Base-by-base conservation (phyloP, 2,888 invertebrate genomes). In the Dinocampus coccinellae region DNA sequence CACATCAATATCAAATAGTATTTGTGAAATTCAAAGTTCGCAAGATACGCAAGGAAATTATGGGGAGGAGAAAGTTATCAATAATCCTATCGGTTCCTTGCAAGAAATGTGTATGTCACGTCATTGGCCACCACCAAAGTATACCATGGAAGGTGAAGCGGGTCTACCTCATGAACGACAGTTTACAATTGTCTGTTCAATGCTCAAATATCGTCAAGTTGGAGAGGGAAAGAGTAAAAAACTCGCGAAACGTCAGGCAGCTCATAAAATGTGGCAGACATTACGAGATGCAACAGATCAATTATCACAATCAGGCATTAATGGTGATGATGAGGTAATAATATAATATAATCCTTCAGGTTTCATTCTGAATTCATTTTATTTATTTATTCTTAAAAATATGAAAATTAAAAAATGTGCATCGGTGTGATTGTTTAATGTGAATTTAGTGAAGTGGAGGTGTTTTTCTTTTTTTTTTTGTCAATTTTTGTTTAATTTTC, bases 101-200 rank as follows among this genome's bases (percentile, higher is more conserved):
- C 95, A 95, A 87, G 98, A 99, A 88, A 92, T 98, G 88, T 98
- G 98, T 86, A 98, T 98, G 96, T 96, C 97, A 53, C 92, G 95
- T 67, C 94, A 97, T 79, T 96, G 97, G 95, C 97, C 97, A 34
- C 97, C 97, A 52, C 98, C 99, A 29, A 92, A 93, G 29, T 99
- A 99, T 87, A 95, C 96, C 80, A 96, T 96, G 80, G 95, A 92
- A 86, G 92, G 91, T 85, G 96, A 96, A 85, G 95, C 95, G 82
- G 94, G 98, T 52, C 89, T 97, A 73, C 97, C 98, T 0, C 98
- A 98, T 85, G 97, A 97, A 87, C 91, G 97, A 52, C 94, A 96
- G 79, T 99, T 98, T 85, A 95, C 97, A 0, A 97, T 98, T 82
- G 93, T 95, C 3, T 98, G 98, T 85, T 93, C 93, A 68, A 93